A percentile compares a stretch with the other conserved stretches of the same genome.
phyloP scores from a whole-genome alignment of 2,888 invertebrate species.

The Trichogramma evanescens region DNA sequence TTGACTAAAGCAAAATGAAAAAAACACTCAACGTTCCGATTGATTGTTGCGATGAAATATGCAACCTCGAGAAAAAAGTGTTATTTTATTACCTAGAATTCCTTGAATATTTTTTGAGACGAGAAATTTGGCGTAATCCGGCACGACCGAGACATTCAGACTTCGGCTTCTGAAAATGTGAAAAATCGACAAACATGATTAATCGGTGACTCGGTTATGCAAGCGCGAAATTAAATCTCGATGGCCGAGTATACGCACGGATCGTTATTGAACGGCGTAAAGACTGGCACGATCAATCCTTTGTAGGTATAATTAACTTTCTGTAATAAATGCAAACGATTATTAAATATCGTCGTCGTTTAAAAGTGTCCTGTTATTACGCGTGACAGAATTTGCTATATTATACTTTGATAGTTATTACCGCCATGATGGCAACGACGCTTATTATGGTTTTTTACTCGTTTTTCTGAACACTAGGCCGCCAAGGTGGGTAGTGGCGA shows the following conservation, averaged over 20 bases:
- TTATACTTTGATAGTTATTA: too few relatives aligned
- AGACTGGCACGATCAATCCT: conserved; percentile 65
- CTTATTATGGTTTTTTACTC: too few relatives aligned
- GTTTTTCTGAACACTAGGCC: too few relatives aligned
- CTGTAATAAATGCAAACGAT: neutral
- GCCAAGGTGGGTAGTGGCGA: too few relatives aligned
- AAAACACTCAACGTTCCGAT: neutral
- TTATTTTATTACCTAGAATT: conserved; percentile 57
- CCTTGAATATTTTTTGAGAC: conserved; percentile 57
- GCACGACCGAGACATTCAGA: conserved; percentile 47
- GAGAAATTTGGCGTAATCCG: conserved; percentile 60
- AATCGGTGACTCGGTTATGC: neutral
- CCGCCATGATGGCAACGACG: too few relatives aligned
- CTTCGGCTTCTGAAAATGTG: conserved; percentile 7
- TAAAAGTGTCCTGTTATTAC: too few relatives aligned
- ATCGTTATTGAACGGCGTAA: conserved; percentile 59
- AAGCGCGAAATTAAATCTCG: neutral
- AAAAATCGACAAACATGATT: neutral
- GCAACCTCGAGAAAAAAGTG: neutral
- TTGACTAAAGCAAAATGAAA: conserved; percentile 54
- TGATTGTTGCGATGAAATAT: neutral
- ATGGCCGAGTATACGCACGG: conserved; percentile 41
- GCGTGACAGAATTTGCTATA: too few relatives aligned
- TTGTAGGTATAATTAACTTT: conserved; percentile 45
- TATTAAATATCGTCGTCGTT: too few relatives aligned